A percentile compares a stretch with the other conserved stretches of the same genome.
Evolutionary conservation across 2,888 invertebrate genomes (phyloP).

Genomic region (Dolomedes plantarius): DNA sequence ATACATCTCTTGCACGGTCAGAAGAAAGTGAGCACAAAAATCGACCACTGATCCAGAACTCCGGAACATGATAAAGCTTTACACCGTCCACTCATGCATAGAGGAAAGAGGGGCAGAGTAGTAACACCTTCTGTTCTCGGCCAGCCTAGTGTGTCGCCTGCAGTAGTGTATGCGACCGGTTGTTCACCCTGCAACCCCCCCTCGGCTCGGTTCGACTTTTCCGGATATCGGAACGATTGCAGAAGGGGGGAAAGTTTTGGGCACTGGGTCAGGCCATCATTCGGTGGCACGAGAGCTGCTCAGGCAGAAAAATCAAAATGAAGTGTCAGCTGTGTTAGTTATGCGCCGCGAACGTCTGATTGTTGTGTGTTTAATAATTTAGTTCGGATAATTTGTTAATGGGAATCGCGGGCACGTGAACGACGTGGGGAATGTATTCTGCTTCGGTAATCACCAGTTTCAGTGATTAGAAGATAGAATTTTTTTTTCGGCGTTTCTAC

Average conservation of each 20-base stretch:
- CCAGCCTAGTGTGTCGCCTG: constrained; percentile 1
- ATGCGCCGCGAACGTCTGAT: not conserved
- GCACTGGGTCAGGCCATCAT: constrained; percentile 1
- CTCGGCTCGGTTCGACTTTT: not conserved
- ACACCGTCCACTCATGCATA: not conserved
- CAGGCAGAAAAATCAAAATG: not conserved
- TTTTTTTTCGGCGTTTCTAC: too few relatives aligned
- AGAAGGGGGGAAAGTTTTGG: not conserved
- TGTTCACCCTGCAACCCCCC: not conserved
- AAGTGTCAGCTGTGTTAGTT: not conserved
- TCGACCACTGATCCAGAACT: not conserved
- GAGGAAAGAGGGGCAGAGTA: not conserved
- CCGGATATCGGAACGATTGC: not conserved
- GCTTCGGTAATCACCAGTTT: too few relatives aligned
- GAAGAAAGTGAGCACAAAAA: not conserved
- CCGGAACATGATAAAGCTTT: not conserved
- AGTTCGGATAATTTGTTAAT: not conserved
- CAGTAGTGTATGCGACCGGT: not conserved
- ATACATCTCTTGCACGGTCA: not conserved
- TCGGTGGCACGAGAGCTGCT: not conserved
- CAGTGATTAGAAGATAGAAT: too few relatives aligned
- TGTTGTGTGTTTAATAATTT: not conserved
- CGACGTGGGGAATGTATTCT: too few relatives aligned
- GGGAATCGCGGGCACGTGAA: not conserved
- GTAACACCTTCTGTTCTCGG: not conserved